These are phyloP conservation scores for Kryptolebias marmoratus DNA, from an alignment of 2,113 vertebrate species.

Conservation along the genomic window DNA sequence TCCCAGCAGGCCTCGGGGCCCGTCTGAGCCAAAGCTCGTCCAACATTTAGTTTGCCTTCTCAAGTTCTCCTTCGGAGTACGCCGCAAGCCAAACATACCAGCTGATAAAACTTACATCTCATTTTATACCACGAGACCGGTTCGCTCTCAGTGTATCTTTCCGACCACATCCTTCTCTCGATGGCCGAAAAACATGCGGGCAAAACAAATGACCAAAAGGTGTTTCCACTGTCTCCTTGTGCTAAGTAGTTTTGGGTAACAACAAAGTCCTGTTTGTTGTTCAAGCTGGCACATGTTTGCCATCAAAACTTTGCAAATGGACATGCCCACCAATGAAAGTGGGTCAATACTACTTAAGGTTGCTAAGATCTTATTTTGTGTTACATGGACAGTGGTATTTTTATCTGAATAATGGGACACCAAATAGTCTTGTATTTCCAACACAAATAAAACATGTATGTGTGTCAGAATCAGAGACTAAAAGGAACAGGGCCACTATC, in stretches of 20 bases:
- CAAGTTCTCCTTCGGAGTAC: slow-evolving; percentile 31
- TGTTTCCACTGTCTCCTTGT: not conserved
- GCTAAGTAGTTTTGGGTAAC: not conserved
- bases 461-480: too few species aligned
- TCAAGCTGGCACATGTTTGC: not conserved
- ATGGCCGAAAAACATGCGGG: not conserved
- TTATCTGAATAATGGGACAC: too few species aligned
- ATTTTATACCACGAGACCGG: slow-evolving; percentile 35
- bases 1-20: slow-evolving; percentile 61
- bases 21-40: slow-evolving; percentile 38
- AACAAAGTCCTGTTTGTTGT: not conserved
- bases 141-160: not conserved
- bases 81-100: slow-evolving; percentile 45
- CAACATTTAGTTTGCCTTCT: slow-evolving; percentile 23
- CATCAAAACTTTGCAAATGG: too few species aligned
- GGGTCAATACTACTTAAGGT: too few species aligned
- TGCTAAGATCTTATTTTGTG: too few species aligned
- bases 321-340: too few species aligned
- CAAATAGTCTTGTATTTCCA: too few species aligned
- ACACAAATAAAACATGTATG: too few species aligned
- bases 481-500: too few species aligned
- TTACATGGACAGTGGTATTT: too few species aligned
- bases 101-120: slow-evolving; percentile 50
- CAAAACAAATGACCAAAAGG: too few species aligned
- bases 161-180: too few species aligned